phyloP scores from a whole-genome alignment of 2,113 vertebrate genomes.

The Cromileptes altivelis region DNA sequence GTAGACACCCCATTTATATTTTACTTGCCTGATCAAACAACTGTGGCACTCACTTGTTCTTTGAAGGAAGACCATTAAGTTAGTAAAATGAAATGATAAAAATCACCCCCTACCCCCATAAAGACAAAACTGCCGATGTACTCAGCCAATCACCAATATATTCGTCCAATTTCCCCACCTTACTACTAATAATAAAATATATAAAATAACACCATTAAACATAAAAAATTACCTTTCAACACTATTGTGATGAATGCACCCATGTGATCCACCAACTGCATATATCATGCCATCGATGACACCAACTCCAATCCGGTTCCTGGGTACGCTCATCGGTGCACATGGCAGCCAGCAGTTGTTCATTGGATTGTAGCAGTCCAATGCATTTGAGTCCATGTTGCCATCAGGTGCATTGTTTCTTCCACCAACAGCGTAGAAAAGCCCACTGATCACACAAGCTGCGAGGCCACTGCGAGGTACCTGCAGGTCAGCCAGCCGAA shows the following conservation, averaged over 20 bases:
- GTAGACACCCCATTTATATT: too few relatives aligned
- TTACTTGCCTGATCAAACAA: too few relatives aligned
- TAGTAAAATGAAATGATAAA: too few relatives aligned
- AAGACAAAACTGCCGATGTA: too few relatives aligned
- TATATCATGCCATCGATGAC: conserved; percentile 96
- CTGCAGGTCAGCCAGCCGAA: conserved; percentile 90
- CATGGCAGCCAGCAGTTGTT: conserved; percentile 95
- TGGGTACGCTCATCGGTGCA: conserved; percentile 91
- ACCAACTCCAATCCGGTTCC: conserved; percentile 93
- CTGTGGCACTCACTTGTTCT: too few relatives aligned
- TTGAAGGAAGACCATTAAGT: too few relatives aligned
- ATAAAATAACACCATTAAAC: background rate
- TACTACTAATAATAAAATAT: background rate
- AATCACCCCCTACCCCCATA: too few relatives aligned
- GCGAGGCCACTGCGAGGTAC: conserved; percentile 93
- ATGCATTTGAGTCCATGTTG: conserved; percentile 92
- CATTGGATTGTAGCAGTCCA: conserved; percentile 97
- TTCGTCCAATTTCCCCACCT: too few relatives aligned
- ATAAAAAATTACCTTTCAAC: conserved; percentile 88
- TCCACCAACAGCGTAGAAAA: conserved; percentile 93
- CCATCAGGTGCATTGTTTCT: conserved; percentile 94
- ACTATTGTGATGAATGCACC: conserved; percentile 93
- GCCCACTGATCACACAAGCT: conserved; percentile 91
- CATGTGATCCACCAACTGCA: conserved; percentile 93
- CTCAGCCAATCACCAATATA: too few relatives aligned